Base-by-base conservation (phyloP, 2,113 vertebrate genomes). In the Xiphias gladius region DNA sequence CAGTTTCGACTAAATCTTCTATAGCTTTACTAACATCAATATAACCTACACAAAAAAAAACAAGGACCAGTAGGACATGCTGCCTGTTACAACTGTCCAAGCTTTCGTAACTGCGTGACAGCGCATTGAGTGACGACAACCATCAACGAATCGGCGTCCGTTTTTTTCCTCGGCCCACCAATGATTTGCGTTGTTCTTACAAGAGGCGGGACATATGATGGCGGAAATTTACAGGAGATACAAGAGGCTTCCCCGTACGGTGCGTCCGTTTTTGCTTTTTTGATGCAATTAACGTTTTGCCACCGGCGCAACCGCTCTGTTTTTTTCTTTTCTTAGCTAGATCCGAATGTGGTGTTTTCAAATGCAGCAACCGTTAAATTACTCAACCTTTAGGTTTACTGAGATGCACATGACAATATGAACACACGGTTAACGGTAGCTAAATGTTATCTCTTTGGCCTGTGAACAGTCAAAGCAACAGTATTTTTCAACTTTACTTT, bases 71-170 rank as follows among this genome's bases (percentile, higher is more conserved):
- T 3, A 73, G 57, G 68, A 78, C 82, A 77, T 24, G 24, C 32
- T 64, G 16, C 0, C 16, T 26, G 30, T 5, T 26, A 8, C 4
- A 24, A 11, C 8, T n/a, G 0, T 19, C 6, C 5, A 13, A 3
- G 54, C 62, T 76, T 86, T 55, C 4, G n/a, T 82, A 86, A 87
- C 8, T 10, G 20, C 41, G 26, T 48, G 46, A 4, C 13, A 8
- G 13, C 0, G 2, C 54, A 2, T 52, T 73, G 74, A 82, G 10
- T 71, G 68, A 84, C 83, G 68, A 0, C 0, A 1, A 0, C 1
- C 0, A 30, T 30, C 30, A 72, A 26, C 90, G 1, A 93, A 91
- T 87, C 55, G 0, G 35, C 22, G 24, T 54, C 12, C 7, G n/a
- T 1, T 0, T 16, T 75, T n/a, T 50, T n/a, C 0, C 13, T 35